Conservation (phyloP, 2,888 invertebrate genomes). For the Esperia sulphurella region DNA sequence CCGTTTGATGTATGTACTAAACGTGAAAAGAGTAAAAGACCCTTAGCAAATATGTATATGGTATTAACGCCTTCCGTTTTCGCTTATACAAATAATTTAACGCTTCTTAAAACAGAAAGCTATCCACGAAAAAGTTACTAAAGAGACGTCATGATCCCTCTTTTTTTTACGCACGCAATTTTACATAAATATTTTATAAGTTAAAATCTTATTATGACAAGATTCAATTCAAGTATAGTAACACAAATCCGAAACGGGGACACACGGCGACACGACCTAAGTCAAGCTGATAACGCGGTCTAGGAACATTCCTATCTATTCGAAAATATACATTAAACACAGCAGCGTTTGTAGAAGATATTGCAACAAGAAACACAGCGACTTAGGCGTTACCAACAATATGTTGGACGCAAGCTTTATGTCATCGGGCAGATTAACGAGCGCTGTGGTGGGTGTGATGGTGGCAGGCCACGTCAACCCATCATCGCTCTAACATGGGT, state of each 20-base stretch:
- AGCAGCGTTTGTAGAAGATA: slow-evolving; percentile 36
- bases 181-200: too few species aligned
- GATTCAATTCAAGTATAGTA: too few species aligned
- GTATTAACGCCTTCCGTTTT: not conserved
- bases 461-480: slow-evolving; percentile 32
- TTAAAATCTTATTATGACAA: too few species aligned
- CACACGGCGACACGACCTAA: slow-evolving; percentile 59
- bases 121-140: too few species aligned
- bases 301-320: slow-evolving; percentile 50
- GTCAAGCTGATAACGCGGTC: slow-evolving; percentile 59
- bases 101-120: not conserved
- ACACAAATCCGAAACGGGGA: slow-evolving; percentile 44
- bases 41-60: not conserved
- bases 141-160: too few species aligned
- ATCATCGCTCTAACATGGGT: slow-evolving; percentile 35
- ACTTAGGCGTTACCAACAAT: not conserved
- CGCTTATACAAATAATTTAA: too few species aligned
- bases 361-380: slow-evolving; percentile 23
- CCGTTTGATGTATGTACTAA: too few species aligned
- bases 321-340: slow-evolving; percentile 39
- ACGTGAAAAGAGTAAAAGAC: not conserved
- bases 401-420: slow-evolving; percentile 15
- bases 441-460: slow-evolving; percentile 32
- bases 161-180: too few species aligned
- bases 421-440: slow-evolving; percentile 39